Base-by-base conservation (phyloP, 2,888 invertebrate genomes). In the Aleiodes testaceus region DNA sequence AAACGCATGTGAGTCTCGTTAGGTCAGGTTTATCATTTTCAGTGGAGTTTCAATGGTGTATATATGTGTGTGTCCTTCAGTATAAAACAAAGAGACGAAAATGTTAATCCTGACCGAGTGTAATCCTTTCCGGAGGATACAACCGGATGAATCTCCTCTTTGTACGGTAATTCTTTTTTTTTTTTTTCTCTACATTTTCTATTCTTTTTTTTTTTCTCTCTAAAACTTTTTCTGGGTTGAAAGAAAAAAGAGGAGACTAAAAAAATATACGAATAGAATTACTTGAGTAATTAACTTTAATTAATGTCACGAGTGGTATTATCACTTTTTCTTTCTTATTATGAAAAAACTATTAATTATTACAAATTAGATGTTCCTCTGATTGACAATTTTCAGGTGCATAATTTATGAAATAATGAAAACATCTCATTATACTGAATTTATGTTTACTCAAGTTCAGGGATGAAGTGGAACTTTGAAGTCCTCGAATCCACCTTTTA, bases 121-220 rank as follows among this genome's bases (percentile, higher is more conserved):
- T 63, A 63, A 63, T 63, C 45, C 45, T 63, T 63, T 63, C 45
- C 26, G 59, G 63, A 63, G 45, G 45, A 63, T 59, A 42, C 42
- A 59, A 59, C n/a, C 59, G 59, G 36, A 14, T 59, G 42, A 59
- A 42, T 59, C 59, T 42, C 42, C 59, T 36, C 18, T 59, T 14
- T 59, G 36, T 42, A 42, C 11, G 36, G 59, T 42, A 59, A 36
- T 9, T 36, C 5, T 59, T 59, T 59, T 42, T 16, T 36, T 59
- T 9, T 36, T 26, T 59, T 59, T 59, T 42, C 11, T 36, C 42
- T 42, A 11, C 36, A 42, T 36, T 36, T 36, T 36, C 14, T 30
- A 36, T 9, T 36, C 36, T 59, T 59, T 59, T 36, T 14, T 14
- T 5, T 26, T 36, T 36, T 36, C 11, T 36, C 36, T 36, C 36